Conservation (phyloP, 2,113 vertebrate species). For the Corythaeola cristata region DNA sequence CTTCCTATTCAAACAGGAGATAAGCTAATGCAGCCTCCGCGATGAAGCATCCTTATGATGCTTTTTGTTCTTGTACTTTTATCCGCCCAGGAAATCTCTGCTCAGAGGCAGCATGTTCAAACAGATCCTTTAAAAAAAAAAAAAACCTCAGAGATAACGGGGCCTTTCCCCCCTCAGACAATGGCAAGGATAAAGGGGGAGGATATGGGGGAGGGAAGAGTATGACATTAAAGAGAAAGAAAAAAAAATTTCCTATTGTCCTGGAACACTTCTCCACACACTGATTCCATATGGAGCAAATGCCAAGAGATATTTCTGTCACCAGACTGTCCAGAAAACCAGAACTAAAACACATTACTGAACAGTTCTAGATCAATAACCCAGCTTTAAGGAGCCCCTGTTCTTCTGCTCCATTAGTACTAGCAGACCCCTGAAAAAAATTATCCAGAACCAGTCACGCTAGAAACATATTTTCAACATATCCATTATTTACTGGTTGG, state of each 20-base stretch:
- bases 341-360: not conserved
- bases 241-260: conserved; percentile 11
- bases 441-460: not conserved
- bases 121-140: not conserved
- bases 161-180: not conserved
- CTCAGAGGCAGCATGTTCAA: conserved; percentile 49
- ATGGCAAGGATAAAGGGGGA: conserved; percentile 2
- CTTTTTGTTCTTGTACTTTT: conserved; percentile 66
- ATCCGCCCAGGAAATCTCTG: conserved; percentile 67
- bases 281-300: conserved; percentile 48
- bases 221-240: conserved; percentile 29
- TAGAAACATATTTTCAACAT: not conserved
- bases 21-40: conserved; percentile 55
- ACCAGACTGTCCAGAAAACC: not conserved
- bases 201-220: conserved; percentile 25
- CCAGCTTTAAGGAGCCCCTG: not conserved
- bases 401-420: not conserved
- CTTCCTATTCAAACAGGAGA: conserved; percentile 50
- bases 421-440: not conserved
- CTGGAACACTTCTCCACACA: conserved; percentile 10
- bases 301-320: conserved; percentile 18
- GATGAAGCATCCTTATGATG: conserved; percentile 40
- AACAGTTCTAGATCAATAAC: not conserved
- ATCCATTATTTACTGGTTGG: conserved; percentile 37
- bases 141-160: conserved; percentile 1